Evolutionary conservation across 2,113 vertebrate genomes (phyloP).

Genomic region (Carassius gibelio): DNA sequence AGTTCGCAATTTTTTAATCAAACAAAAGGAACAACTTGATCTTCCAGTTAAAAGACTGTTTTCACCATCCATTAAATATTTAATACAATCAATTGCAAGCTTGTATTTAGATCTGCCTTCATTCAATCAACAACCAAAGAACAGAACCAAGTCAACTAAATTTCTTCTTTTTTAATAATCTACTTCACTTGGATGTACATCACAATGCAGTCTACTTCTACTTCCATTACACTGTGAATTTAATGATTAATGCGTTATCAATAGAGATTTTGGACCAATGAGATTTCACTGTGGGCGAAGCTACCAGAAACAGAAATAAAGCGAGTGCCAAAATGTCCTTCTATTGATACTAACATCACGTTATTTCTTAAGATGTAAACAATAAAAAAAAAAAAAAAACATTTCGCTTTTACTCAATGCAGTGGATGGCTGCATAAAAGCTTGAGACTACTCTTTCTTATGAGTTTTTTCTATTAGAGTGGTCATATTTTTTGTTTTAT

Average conservation of each 20-base stretch:
- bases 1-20: not conserved
- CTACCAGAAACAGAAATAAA: not conserved
- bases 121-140: not conserved
- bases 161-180: not conserved
- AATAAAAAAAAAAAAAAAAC: not conserved
- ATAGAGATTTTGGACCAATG: not conserved
- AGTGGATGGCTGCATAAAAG: too few species aligned
- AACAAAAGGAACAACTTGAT: not conserved
- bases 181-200: not conserved
- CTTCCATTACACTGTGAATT: not conserved
- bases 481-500: too few species aligned
- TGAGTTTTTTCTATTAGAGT: too few species aligned
- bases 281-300: not conserved
- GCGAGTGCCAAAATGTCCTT: not conserved
- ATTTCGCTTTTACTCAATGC: not conserved
- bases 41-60: not conserved
- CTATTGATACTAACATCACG: not conserved
- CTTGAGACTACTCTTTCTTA: too few species aligned
- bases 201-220: not conserved
- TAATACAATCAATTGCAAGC: not conserved
- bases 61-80: not conserved
- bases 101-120: not conserved
- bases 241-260: not conserved
- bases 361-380: not conserved
- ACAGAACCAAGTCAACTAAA: not conserved